Conservation (phyloP, 2,888 invertebrate genomes). For the Notocelia uddmanniana region DNA sequence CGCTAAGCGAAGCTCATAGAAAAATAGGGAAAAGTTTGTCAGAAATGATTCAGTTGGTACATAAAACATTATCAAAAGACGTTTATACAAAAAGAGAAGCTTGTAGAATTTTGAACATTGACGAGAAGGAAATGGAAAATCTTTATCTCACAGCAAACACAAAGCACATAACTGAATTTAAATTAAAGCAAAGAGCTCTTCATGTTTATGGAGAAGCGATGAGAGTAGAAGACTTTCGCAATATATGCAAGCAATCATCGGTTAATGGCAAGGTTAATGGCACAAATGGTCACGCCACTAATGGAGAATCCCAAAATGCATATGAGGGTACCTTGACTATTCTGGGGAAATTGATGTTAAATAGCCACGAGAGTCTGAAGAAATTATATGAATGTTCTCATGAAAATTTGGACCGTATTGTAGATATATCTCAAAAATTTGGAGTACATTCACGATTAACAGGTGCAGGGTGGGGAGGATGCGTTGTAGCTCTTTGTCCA, state of each 20-base stretch:
- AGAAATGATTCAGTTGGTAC: constrained; percentile 90
- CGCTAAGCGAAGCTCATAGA: constrained; percentile 91
- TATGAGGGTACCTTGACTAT: constrained; percentile 75
- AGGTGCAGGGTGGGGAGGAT: constrained; percentile 99
- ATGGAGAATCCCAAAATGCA: constrained; percentile 50
- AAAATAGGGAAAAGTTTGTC: constrained; percentile 86
- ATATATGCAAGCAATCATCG: constrained; percentile 81
- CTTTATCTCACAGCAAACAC: constrained; percentile 81
- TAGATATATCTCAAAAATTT: constrained; percentile 89
- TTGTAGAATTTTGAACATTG: constrained; percentile 85
- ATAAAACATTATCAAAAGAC: constrained; percentile 87
- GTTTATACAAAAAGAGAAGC: constrained; percentile 90
- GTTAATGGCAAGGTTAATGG: constrained; percentile 62
- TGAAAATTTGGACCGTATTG: constrained; percentile 93
- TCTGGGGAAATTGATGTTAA: constrained; percentile 94
- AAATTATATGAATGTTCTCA: constrained; percentile 97
- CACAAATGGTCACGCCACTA: constrained; percentile 55
- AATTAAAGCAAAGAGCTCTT: constrained; percentile 93
- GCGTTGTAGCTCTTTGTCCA: constrained; percentile 94
- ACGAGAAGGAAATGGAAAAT: constrained; percentile 86
- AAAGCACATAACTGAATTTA: constrained; percentile 89
- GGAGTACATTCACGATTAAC: constrained; percentile 96
- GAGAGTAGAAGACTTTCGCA: constrained; percentile 92
- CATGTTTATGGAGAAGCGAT: constrained; percentile 97
- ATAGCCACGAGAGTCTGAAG: constrained; percentile 94